Conservation (phyloP, 2,888 invertebrate species). For the Brachynemurus nebulosus region DNA sequence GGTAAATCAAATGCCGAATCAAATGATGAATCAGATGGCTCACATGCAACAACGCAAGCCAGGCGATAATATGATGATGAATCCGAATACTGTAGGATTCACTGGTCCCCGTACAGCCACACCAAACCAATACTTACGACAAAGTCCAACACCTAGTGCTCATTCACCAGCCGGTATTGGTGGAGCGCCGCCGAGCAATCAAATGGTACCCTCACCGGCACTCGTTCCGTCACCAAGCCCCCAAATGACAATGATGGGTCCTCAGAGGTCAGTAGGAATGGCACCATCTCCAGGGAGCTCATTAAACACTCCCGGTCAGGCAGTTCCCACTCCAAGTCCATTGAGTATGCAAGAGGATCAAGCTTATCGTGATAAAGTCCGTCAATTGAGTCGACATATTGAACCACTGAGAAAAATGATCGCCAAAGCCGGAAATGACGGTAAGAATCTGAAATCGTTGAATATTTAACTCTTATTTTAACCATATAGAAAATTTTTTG, state of each 20-base stretch:
- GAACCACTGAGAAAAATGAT: slow-evolving; percentile 88
- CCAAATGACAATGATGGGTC: slow-evolving; percentile 43
- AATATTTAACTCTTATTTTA: slow-evolving; percentile 31
- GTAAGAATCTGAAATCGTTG: no score
- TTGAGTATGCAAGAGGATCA: slow-evolving; percentile 67
- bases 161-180: slow-evolving; percentile 52
- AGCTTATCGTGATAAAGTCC: slow-evolving; percentile 83
- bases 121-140: slow-evolving; percentile 62
- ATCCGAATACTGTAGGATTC: slow-evolving; percentile 29
- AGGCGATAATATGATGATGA: slow-evolving; percentile 30
- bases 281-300: slow-evolving; percentile 74
- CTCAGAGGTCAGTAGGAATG: slow-evolving; percentile 33
- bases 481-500: no score
- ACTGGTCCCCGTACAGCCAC: slow-evolving; percentile 21
- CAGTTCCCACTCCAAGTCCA: slow-evolving; percentile 46
- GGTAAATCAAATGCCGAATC: slow-evolving; percentile 14
- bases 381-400: slow-evolving; percentile 85
- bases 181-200: slow-evolving; percentile 34
- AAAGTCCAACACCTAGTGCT: slow-evolving; percentile 67
- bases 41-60: slow-evolving; percentile 23
- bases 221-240: slow-evolving; percentile 52
- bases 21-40: slow-evolving; percentile 16
- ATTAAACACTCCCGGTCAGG: slow-evolving; percentile 50
- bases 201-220: slow-evolving; percentile 57
- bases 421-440: slow-evolving; percentile 72